Evolutionary conservation across 1,140 invertebrate species (phyloP), one percentile per base, ranked within the genome.

Genomic region (Brachystomella parvula): DNA sequence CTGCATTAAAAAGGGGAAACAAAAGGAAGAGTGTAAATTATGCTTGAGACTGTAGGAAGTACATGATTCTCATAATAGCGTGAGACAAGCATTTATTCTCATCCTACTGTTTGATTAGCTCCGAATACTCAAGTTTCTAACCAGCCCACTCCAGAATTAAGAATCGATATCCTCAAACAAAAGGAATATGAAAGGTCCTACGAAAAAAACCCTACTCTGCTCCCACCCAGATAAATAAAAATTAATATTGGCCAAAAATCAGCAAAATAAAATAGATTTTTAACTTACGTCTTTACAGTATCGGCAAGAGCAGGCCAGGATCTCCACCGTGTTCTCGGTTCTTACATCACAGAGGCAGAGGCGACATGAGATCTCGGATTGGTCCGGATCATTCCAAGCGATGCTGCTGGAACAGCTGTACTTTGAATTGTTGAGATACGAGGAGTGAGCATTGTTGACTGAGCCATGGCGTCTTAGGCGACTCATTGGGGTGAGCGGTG

Each of bases 201-300:
- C 6, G 21, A 9, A 24, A 28, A 56, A 56, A 21, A 24, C 21
- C 53, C 26, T 6, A 28, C 9, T 15, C 12, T 12, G 26, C 19
- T 24, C 12, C 9, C 39, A 12, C n/a, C 9, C 9, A 44, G 9
- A 56, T n/a, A 9, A 28, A 56, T 12, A 9, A 56, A 56, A 56
- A 9, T 21, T 21, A 56, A 21, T 9, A 24, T 15, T 12, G 6
- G 26, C 6, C 26, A 56, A 9, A 15, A 56, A 9, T 9, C 6
- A 15, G 26, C 12, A 15, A 56, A 56, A 56, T 9, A 21, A 15
- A 28, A 9, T 47, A 15, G 44, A 21, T 47, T 15, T 57, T 29
- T 19, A 24, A 81, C 84, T 83, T 81, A 94, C 90, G 83, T 89
- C 87, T 75, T 85, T 86, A 82, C 91, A 94, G 78, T 92, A 94